These are phyloP conservation scores for Ceryle rudis DNA, from an alignment of 2,797 vertebrate genomes.

Conservation along the genomic window DNA sequence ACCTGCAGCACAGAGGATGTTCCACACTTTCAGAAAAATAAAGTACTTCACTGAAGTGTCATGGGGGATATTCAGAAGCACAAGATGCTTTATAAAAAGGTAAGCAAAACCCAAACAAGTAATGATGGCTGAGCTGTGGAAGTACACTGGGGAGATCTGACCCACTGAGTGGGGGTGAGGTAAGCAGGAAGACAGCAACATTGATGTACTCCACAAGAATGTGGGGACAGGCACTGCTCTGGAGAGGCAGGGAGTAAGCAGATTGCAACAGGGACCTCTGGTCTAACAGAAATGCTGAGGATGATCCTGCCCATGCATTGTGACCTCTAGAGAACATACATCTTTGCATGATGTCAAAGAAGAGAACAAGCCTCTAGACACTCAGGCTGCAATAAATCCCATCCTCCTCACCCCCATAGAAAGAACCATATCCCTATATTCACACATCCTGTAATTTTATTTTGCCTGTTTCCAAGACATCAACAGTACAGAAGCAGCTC, in stretches of 20 bases:
- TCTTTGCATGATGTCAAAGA: background rate
- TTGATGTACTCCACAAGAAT: background rate
- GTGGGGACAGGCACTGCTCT: background rate
- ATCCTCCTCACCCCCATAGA: rapidly evolving
- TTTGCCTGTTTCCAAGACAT: background rate
- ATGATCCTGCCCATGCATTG: background rate
- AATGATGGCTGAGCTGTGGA: background rate
- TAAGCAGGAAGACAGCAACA: background rate
- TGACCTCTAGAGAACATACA: rapidly evolving
- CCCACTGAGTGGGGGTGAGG: background rate
- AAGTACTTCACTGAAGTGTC: background rate
- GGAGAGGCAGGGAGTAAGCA: background rate
- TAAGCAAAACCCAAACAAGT: background rate
- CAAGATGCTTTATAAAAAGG: background rate
- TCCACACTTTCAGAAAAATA: background rate
- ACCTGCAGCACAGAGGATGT: background rate
- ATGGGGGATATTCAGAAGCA: background rate
- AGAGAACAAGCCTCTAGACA: background rate
- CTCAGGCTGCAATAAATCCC: background rate
- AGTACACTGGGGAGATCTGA: background rate
- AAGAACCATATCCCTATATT: rapidly evolving
- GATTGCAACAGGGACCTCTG: background rate
- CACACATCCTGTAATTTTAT: background rate
- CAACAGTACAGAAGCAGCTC: background rate
- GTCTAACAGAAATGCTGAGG: background rate